Percentiles rank a stretch among this genome's conserved stretches.
Conservation (phyloP, 2,113 vertebrate species). For the Scophthalmus maximus region DNA sequence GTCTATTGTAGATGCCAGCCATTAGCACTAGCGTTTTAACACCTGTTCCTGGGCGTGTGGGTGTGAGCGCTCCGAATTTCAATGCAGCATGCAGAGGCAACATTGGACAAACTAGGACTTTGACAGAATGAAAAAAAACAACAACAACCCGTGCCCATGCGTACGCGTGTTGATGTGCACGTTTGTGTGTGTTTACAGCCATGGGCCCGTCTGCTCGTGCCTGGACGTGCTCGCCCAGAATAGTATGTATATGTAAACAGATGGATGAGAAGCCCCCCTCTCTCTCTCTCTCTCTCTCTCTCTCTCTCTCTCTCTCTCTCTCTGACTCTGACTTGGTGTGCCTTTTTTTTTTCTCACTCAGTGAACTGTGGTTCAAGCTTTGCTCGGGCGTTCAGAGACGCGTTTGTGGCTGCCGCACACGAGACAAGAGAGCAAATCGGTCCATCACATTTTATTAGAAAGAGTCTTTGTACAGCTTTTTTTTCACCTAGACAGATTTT, state of each 20-base stretch:
- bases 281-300: not conserved
- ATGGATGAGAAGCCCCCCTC: slow-evolving; percentile 50
- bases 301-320: not conserved
- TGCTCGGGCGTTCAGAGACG: slow-evolving; percentile 38
- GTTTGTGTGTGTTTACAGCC: slow-evolving; percentile 49
- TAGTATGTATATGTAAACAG: slow-evolving; percentile 56
- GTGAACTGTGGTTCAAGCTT: slow-evolving; percentile 28
- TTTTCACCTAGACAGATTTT: not conserved
- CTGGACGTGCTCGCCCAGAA: slow-evolving; percentile 57
- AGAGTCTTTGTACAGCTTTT: not conserved
- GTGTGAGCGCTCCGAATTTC: slow-evolving; percentile 44
- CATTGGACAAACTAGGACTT: slow-evolving; percentile 36
- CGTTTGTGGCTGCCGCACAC: slow-evolving; percentile 1
- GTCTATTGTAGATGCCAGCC: slow-evolving; percentile 33
- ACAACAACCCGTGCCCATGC: not conserved
- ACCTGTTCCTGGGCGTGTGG: slow-evolving; percentile 40
- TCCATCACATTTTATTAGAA: not conserved
- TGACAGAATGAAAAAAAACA: slow-evolving; percentile 4
- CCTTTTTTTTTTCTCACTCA: slow-evolving; percentile 13
- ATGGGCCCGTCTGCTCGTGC: slow-evolving; percentile 49
- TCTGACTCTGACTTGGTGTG: too few relatives aligned
- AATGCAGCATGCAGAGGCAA: slow-evolving; percentile 17
- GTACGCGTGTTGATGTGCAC: slow-evolving; percentile 3
- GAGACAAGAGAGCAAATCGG: slow-evolving; percentile 6
- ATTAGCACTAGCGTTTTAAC: slow-evolving; percentile 59